Evolutionary conservation across 2,113 vertebrate genomes (phyloP).

Genomic region (Furnarius figulus): DNA sequence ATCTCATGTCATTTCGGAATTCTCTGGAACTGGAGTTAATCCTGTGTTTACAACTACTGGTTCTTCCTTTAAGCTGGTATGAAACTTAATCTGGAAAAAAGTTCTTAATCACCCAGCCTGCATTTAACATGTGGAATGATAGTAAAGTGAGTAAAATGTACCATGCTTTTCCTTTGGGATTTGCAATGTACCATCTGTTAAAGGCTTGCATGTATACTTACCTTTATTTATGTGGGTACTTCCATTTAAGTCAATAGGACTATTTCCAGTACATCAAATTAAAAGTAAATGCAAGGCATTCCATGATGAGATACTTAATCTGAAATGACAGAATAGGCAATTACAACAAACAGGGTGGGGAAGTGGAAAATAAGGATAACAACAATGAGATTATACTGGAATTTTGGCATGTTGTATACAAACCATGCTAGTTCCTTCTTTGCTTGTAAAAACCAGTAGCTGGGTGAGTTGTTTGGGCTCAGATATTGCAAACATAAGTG

Average conservation of each 20-base stretch:
- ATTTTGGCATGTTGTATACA: not conserved
- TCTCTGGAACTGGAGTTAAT: not conserved
- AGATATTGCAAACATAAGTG: not conserved
- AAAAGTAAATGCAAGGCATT: not conserved
- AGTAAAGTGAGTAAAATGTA: not conserved
- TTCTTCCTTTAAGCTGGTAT: not conserved
- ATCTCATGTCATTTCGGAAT: not conserved
- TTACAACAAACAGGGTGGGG: not conserved
- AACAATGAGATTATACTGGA: conserved; percentile 10
- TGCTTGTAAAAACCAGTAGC: not conserved
- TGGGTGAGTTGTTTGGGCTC: not conserved
- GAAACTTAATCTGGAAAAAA: not conserved
- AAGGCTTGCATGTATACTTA: not conserved
- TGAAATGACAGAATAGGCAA: not conserved
- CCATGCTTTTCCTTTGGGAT: not conserved
- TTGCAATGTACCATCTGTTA: not conserved
- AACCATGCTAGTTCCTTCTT: not conserved
- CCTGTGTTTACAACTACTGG: not conserved
- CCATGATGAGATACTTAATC: not conserved
- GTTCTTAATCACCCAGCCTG: not conserved
- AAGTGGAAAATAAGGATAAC: conserved; percentile 17
- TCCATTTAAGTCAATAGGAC: not conserved
- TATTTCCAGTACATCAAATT: not conserved
- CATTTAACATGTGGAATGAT: not conserved
- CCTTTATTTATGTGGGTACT: not conserved